A percentile compares a stretch with the other conserved stretches of the same genome.
Conservation (phyloP, 2,797 vertebrate genomes). For the Ctenopoma kingsleyae region DNA sequence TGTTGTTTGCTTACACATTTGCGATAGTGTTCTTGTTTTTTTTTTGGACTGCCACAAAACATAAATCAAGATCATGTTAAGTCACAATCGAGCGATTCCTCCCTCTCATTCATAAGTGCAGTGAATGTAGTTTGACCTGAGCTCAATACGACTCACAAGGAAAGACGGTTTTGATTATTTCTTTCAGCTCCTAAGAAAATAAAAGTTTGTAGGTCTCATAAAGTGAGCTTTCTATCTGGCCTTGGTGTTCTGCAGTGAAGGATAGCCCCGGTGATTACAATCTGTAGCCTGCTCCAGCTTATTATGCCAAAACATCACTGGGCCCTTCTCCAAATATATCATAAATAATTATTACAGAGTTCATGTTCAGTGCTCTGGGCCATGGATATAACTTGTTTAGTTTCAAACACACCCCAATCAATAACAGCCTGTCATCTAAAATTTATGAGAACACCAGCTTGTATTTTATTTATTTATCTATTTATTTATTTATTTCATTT, state of each 20-base stretch:
- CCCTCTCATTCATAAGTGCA: constrained; percentile 18
- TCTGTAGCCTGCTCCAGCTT: constrained; percentile 61
- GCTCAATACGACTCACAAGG: constrained; percentile 20
- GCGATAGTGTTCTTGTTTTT: constrained; percentile 19
- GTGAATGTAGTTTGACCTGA: constrained; percentile 25
- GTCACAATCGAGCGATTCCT: constrained; percentile 28
- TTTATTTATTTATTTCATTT: constrained; percentile 78
- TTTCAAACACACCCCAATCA: constrained; percentile 85
- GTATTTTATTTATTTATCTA: constrained; percentile 81
- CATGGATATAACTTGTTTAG: constrained; percentile 88
- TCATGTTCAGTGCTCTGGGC: constrained; percentile 81
- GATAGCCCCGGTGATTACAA: constrained; percentile 72
- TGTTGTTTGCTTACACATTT: constrained; percentile 25
- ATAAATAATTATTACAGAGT: constrained; percentile 84
- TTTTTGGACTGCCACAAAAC: constrained; percentile 28
- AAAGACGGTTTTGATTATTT: constrained; percentile 41
- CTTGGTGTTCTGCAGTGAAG: constrained; percentile 51
- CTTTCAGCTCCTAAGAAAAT: constrained; percentile 28
- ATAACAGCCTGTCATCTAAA: constrained; percentile 85
- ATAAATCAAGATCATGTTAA: constrained; percentile 9
- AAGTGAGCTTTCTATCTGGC: constrained; percentile 50
- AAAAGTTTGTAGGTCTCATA: constrained; percentile 44
- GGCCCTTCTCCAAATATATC: constrained; percentile 80
- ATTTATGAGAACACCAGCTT: constrained; percentile 84
- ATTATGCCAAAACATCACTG: constrained; percentile 79